Conservation (phyloP, 2,888 invertebrate species). For the Dione vanillae region DNA sequence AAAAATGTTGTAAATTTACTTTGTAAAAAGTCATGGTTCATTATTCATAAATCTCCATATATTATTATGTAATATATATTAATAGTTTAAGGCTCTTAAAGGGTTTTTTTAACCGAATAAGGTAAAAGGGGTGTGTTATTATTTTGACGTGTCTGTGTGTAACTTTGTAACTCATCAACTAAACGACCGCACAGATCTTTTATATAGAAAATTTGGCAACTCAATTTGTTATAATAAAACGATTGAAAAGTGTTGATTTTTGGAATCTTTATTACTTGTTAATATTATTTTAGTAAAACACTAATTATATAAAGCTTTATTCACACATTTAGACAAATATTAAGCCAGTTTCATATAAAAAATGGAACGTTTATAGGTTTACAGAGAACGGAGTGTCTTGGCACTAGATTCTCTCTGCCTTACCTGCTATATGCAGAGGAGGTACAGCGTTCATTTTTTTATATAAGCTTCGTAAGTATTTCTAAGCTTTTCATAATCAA, state of each 20-base stretch:
- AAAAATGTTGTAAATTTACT: slow-evolving; percentile 14
- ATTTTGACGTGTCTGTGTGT: not conserved
- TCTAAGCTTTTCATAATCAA: slow-evolving; percentile 13
- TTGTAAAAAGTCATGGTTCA: slow-evolving; percentile 21
- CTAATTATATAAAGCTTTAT: not conserved
- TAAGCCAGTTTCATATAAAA: not conserved
- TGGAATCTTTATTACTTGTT: slow-evolving; percentile 30
- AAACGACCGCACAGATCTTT: no score
- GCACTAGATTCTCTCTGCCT: not conserved
- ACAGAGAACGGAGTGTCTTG: not conserved
- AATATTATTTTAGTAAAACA: slow-evolving; percentile 15
- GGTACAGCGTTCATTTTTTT: not conserved
- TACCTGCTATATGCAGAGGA: not conserved
- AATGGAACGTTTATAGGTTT: not conserved
- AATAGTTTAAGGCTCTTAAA: no score
- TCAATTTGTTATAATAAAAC: not conserved
- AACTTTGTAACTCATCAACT: not conserved
- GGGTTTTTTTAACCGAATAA: no score
- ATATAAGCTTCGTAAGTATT: not conserved
- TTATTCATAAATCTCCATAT: not conserved
- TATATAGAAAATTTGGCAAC: not conserved
- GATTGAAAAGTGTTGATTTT: slow-evolving; percentile 25
- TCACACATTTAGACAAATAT: slow-evolving; percentile 1
- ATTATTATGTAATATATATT: not conserved
- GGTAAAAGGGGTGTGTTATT: no score